Percentiles rank a stretch among this genome's conserved stretches.
phyloP scores from a whole-genome alignment of 2,113 vertebrate species.

The Acrocephalus arundinaceus region DNA sequence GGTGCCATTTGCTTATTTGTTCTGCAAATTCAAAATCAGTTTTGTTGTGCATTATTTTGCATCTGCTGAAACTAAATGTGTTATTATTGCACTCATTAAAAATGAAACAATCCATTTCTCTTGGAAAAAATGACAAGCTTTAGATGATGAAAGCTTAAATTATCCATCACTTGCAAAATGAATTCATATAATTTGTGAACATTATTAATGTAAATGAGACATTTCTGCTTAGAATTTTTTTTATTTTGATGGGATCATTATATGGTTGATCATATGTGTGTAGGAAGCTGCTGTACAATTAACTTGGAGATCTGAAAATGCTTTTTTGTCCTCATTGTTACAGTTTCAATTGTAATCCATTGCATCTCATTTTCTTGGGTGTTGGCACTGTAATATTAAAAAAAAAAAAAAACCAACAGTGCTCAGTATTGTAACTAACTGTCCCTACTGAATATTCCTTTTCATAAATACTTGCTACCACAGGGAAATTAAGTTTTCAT shows the following conservation, averaged over 20 bases:
- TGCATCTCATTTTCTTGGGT: slow-evolving; percentile 89
- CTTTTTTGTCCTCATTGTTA: slow-evolving; percentile 85
- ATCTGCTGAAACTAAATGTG: slow-evolving; percentile 88
- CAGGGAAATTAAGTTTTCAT: slow-evolving; percentile 87
- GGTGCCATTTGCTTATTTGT: slow-evolving; percentile 80
- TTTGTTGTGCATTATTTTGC: slow-evolving; percentile 88
- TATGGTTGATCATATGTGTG: slow-evolving; percentile 89
- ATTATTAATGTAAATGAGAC: slow-evolving; percentile 91
- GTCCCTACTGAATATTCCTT: slow-evolving; percentile 88
- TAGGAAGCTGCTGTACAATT: slow-evolving; percentile 93
- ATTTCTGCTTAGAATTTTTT: slow-evolving; percentile 86
- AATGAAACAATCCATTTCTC: slow-evolving; percentile 96
- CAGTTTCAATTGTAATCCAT: slow-evolving; percentile 88
- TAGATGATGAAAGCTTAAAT: slow-evolving; percentile 97
- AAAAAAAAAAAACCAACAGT: slow-evolving; percentile 73
- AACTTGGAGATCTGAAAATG: slow-evolving; percentile 90
- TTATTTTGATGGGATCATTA: slow-evolving; percentile 90
- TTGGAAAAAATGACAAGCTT: slow-evolving; percentile 89
- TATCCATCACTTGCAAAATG: slow-evolving; percentile 90
- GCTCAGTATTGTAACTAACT: slow-evolving; percentile 87
- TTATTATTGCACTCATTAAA: slow-evolving; percentile 94
- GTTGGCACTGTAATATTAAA: slow-evolving; percentile 86
- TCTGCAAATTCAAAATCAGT: slow-evolving; percentile 88
- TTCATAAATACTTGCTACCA: slow-evolving; percentile 89
- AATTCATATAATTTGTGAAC: slow-evolving; percentile 89